Evolutionary conservation across 2,888 invertebrate species (phyloP).

Genomic region (Troglohyphantes excavatus): DNA sequence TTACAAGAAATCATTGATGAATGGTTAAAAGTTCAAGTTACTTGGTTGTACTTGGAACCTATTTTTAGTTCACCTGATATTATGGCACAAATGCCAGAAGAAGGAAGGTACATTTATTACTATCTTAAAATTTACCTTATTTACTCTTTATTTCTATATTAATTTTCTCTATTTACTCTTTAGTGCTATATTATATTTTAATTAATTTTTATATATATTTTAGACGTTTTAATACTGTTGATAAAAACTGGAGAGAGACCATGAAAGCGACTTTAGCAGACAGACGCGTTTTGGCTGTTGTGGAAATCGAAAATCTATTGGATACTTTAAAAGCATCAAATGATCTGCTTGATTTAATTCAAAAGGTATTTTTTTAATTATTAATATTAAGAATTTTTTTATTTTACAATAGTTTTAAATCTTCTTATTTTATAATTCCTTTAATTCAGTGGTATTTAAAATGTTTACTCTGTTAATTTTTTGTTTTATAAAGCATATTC

Average conservation of each 20-base stretch:
- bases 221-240: constrained; percentile 93
- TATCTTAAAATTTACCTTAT: too few relatives aligned
- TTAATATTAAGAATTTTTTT: too few relatives aligned
- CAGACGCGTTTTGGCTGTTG: constrained; percentile 91
- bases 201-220: not conserved
- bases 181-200: not conserved
- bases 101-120: constrained; percentile 86
- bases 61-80: constrained; percentile 98
- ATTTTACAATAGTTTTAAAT: not conserved
- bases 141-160: too few relatives aligned
- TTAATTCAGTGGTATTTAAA: not conserved
- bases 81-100: constrained; percentile 98
- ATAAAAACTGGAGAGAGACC: constrained; percentile 97
- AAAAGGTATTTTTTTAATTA: constrained; percentile 85
- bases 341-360: constrained; percentile 92
- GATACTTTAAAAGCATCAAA: constrained; percentile 94
- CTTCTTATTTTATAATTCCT: not conserved
- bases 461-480: not conserved
- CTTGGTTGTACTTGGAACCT: constrained; percentile 98
- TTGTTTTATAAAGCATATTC: too few relatives aligned
- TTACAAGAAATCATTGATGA: constrained; percentile 97
- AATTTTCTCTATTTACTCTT: not conserved
- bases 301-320: constrained; percentile 96
- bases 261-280: constrained; percentile 92
- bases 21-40: constrained; percentile 96